Conservation (phyloP, 2,113 vertebrate genomes). For the Carollia perspicillata region DNA sequence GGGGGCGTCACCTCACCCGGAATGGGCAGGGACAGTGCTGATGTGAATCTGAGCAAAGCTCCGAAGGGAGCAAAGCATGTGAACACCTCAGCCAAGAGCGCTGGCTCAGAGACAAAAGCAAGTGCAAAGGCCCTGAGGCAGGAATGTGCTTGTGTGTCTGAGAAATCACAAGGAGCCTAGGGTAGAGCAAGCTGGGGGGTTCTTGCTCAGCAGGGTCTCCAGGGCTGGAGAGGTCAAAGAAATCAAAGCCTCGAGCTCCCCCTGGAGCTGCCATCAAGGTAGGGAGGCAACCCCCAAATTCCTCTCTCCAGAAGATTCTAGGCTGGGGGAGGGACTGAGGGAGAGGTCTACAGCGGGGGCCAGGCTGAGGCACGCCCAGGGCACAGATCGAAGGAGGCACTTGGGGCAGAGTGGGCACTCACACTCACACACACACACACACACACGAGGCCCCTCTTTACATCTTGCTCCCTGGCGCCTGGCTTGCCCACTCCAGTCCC, state of each 20-base stretch:
- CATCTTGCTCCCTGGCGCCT: no score
- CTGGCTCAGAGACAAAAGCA: not conserved
- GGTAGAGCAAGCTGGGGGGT: no score
- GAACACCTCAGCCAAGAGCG: not conserved
- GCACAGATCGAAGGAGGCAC: not conserved
- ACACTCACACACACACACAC: no score
- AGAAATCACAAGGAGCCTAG: not conserved
- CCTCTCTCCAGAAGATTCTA: not conserved
- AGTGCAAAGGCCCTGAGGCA: not conserved
- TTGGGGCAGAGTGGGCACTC: accelerated
- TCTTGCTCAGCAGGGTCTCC: not conserved
- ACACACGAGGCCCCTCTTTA: not conserved
- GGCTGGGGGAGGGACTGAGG: not conserved
- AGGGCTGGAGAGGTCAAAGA: not conserved
- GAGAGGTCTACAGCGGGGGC: not conserved
- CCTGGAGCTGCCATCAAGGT: no score
- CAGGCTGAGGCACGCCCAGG: not conserved
- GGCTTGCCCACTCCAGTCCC: not conserved
- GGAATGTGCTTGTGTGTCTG: not conserved
- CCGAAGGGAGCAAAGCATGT: not conserved
- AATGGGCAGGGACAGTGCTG: not conserved
- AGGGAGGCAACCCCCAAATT: not conserved
- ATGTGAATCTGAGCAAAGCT: not conserved
- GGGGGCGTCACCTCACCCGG: not conserved
- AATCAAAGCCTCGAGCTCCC: not conserved